Evolutionary conservation across 2,888 invertebrate genomes (phyloP), one percentile per base, ranked within the genome.

Genomic region (Palloptera scutellata): DNA sequence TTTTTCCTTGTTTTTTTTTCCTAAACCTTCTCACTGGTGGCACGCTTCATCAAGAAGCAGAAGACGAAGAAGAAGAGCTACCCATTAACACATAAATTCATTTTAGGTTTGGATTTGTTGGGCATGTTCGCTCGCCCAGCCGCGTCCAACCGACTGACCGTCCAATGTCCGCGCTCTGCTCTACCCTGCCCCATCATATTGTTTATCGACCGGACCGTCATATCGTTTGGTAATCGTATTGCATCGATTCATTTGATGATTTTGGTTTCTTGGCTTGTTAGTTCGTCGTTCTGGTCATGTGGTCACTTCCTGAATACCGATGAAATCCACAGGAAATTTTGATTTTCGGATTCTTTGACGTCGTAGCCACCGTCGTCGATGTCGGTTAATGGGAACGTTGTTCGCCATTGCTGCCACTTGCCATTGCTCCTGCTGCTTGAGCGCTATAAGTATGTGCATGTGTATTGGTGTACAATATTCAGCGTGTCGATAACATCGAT

Each of bases 1-100:
- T 30, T 30, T 30, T 30, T n/a, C n/a, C n/a, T n/a, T 30, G 30
- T 30, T 30, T 2, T 30, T 30, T 30, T 30, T 30, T 30, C 6
- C 6, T 2, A 4, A 30, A 30, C 30, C 30, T 30, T 30, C 30
- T 30, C 48, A 48, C n/a, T 4, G 48, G 12, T 15, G 48, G 48
- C 48, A 13, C 48, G 15, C 30, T 13, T 48, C 48, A 30, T 6
- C 2, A 13, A 48, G 9, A 48, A 13, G 48, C 8, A 48, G 10
- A 4, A 15, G 48, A 48, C 5, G 57, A 20, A n/a, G 20, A 2
- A 30, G 11, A 42, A n/a, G 51, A 17, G 13, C 51, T 13, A 61
- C 30, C 51, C 40, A 61, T 61, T 61, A 61, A 61, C 61, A 51
- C 30, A 51, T 41, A 43, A 61, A 61, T 61, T 61, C 61, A 61